Evolutionary conservation across 1,140 invertebrate genomes (phyloP).

Genomic region (Heliconius eleuchia): DNA sequence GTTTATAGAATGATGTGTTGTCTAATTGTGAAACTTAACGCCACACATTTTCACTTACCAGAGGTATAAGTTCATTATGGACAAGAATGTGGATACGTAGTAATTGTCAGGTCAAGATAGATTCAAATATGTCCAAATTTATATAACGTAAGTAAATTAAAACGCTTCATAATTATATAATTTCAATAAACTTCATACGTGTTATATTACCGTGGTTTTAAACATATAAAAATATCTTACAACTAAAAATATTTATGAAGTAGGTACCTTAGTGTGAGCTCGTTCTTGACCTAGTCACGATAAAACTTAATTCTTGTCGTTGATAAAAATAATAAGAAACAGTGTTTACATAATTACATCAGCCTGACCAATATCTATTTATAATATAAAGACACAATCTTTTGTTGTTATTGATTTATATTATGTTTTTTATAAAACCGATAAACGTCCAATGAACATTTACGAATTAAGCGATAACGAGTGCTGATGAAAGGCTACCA

Average conservation of each 20-base stretch:
- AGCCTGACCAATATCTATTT: background rate
- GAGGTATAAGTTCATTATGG: no score
- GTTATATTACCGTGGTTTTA: no score
- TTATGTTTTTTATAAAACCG: background rate
- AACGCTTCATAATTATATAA: no score
- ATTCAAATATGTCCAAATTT: no score
- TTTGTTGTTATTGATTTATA: background rate
- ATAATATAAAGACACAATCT: background rate
- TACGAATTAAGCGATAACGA: background rate
- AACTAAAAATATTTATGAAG: background rate
- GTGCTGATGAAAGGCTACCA: background rate
- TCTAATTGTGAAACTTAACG: no score
- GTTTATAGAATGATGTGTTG: no score
- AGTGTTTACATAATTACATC: background rate
- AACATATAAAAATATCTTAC: no score
- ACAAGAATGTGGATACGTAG: no score
- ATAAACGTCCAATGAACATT: background rate
- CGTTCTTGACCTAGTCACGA: slow-evolving; percentile 4
- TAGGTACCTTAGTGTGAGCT: background rate
- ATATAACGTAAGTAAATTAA: no score
- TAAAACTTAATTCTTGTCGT: background rate
- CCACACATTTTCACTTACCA: no score
- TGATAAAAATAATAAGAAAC: background rate
- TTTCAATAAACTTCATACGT: no score
- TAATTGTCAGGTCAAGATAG: no score